These are phyloP conservation scores for Conus canariensis DNA, from an alignment of 2,888 invertebrate species.

Conservation along the genomic window DNA sequence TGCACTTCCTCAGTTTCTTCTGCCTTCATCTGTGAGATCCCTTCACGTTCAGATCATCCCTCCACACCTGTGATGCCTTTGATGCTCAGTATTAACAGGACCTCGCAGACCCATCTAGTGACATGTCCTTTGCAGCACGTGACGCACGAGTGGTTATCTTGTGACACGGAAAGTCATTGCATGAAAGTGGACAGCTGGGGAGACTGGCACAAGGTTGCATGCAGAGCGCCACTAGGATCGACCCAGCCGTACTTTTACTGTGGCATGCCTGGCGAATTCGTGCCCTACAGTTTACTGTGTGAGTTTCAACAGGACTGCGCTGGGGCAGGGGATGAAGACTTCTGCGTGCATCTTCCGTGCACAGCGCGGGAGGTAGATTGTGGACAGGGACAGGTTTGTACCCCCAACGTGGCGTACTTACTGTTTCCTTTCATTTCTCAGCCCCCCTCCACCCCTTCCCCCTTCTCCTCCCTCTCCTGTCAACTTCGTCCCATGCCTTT, in stretches of 20 bases:
- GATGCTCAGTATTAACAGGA: too few relatives aligned
- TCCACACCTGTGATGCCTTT: background rate
- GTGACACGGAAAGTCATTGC: background rate
- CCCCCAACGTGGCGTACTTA: too few relatives aligned
- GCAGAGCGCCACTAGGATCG: background rate
- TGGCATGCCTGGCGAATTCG: background rate
- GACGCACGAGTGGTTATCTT: background rate
- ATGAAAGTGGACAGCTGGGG: background rate
- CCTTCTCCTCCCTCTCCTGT: too few relatives aligned
- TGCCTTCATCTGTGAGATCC: background rate
- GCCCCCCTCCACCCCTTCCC: too few relatives aligned
- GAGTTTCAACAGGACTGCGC: background rate
- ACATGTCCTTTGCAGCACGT: background rate
- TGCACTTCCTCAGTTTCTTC: background rate
- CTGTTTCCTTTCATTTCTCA: too few relatives aligned
- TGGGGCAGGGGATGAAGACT: background rate
- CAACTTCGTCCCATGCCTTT: too few relatives aligned
- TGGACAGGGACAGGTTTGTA: background rate
- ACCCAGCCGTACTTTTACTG: background rate
- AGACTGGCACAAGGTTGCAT: background rate
- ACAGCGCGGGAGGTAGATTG: background rate
- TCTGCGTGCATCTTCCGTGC: background rate
- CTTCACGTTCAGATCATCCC: background rate
- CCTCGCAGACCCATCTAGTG: background rate
- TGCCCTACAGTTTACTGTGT: slow-evolving; percentile 10